phyloP scores from a whole-genome alignment of 2,113 vertebrate species.

The Ochotona curzoniae region DNA sequence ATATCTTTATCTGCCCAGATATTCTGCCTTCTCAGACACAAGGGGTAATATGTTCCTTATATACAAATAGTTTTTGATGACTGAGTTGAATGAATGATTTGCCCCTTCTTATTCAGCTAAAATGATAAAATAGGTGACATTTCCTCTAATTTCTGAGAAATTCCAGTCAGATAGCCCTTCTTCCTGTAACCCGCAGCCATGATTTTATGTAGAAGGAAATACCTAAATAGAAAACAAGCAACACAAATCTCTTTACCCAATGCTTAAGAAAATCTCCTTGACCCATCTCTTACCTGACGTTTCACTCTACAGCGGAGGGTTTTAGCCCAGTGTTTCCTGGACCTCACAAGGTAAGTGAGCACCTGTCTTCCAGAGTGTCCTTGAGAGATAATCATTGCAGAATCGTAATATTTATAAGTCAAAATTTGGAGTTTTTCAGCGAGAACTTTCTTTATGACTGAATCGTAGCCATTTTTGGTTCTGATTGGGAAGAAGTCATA shows the following conservation, averaged over 20 bases:
- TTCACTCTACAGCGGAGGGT: background rate
- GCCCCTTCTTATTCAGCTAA: background rate
- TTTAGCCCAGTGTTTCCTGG: background rate
- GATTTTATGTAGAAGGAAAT: background rate
- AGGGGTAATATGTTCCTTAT: background rate
- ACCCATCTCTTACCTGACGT: background rate
- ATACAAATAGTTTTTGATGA: background rate
- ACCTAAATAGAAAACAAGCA: background rate
- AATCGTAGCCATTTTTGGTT: background rate
- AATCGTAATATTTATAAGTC: background rate
- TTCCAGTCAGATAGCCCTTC: background rate
- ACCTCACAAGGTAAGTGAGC: background rate
- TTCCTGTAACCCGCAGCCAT: background rate
- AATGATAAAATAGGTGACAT: background rate
- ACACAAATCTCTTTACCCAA: background rate
- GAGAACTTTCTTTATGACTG: background rate
- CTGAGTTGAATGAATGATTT: background rate
- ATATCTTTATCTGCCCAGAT: background rate
- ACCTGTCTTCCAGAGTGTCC: background rate
- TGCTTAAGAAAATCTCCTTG: background rate
- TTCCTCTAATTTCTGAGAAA: background rate
- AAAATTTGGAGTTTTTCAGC: background rate
- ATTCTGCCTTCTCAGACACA: conserved; percentile 2
- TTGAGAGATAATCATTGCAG: background rate
- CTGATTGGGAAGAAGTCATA: background rate